Percentiles rank a stretch among this genome's conserved stretches.
Conservation (phyloP, 2,888 invertebrate species). For the Oscheius sp. region DNA sequence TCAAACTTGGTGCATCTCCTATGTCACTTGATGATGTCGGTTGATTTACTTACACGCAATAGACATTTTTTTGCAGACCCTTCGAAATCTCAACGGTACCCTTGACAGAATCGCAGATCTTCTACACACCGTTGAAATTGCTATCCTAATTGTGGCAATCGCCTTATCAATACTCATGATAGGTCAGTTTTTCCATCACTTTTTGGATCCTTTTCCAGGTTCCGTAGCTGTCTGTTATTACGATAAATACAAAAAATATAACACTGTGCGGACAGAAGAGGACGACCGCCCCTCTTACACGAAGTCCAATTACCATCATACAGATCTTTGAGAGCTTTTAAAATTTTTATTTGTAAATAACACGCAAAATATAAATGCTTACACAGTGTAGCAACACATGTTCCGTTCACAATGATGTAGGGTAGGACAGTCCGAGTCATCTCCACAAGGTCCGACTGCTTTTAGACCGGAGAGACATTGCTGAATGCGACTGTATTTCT, state of each 20-base stretch:
- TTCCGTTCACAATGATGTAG: constrained; percentile 52
- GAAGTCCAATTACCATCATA: constrained; percentile 17
- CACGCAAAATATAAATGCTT: constrained; percentile 8
- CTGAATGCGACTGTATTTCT: constrained; percentile 32
- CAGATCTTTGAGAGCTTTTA: not conserved
- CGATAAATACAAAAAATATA: constrained; percentile 50
- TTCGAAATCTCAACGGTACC: constrained; percentile 53
- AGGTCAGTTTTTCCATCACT: constrained; percentile 32
- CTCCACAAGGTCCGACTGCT: constrained; percentile 54
- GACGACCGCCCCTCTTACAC: constrained; percentile 22
- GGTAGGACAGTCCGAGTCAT: constrained; percentile 56
- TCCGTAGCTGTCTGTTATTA: constrained; percentile 47
- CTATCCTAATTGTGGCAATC: constrained; percentile 50
- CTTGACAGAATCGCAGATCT: constrained; percentile 47
- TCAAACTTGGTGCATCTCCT: not conserved
- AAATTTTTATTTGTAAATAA: constrained; percentile 3
- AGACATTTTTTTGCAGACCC: constrained; percentile 47
- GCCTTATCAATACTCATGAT: constrained; percentile 44
- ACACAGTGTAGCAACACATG: constrained; percentile 50
- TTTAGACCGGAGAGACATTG: constrained; percentile 49
- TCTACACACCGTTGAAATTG: constrained; percentile 49
- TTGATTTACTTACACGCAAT: too few relatives aligned
- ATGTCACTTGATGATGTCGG: constrained; percentile 30
- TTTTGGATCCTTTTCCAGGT: constrained; percentile 38
- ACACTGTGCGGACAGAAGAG: constrained; percentile 20